These are phyloP conservation scores for Drosophila ogumai DNA, from an alignment of 1,140 invertebrate species.

Conservation along the genomic window DNA sequence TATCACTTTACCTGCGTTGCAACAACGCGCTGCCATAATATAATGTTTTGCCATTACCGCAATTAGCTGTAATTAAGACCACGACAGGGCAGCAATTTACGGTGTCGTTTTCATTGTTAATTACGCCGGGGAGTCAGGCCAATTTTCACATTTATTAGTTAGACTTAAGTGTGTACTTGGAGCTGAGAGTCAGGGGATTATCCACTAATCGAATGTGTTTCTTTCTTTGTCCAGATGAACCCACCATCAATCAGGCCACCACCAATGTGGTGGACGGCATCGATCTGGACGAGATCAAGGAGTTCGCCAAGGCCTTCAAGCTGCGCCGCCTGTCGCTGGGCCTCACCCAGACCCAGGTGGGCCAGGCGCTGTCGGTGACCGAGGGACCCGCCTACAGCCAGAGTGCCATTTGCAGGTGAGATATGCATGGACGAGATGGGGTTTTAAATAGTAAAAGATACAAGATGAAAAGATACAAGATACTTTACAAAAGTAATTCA, in stretches of 20 bases:
- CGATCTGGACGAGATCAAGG: slow-evolving; percentile 98
- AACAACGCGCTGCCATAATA: slow-evolving; percentile 52
- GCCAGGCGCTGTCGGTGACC: slow-evolving; percentile 96
- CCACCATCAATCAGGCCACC: slow-evolving; percentile 96
- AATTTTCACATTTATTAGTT: slow-evolving; percentile 26
- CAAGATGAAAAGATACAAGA: not conserved
- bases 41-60: slow-evolving; percentile 75
- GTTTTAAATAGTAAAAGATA: not conserved
- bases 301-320: slow-evolving; percentile 99
- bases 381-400: slow-evolving; percentile 99
- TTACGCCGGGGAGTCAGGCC: slow-evolving; percentile 4
- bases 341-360: slow-evolving; percentile 98
- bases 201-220: slow-evolving; percentile 17
- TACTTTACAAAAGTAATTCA: no score
- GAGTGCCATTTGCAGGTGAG: slow-evolving; percentile 98
- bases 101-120: slow-evolving; percentile 53
- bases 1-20: slow-evolving; percentile 65
- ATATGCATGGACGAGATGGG: slow-evolving; percentile 44
- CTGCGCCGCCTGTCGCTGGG: slow-evolving; percentile 95
- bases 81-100: slow-evolving; percentile 59
- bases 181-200: not conserved
- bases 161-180: slow-evolving; percentile 12
- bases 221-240: slow-evolving; percentile 88
- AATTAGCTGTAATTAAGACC: slow-evolving; percentile 77
- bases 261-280: slow-evolving; percentile 98